Evolutionary conservation across 2,113 vertebrate genomes (phyloP).

Genomic region (Mesocricetus auratus): DNA sequence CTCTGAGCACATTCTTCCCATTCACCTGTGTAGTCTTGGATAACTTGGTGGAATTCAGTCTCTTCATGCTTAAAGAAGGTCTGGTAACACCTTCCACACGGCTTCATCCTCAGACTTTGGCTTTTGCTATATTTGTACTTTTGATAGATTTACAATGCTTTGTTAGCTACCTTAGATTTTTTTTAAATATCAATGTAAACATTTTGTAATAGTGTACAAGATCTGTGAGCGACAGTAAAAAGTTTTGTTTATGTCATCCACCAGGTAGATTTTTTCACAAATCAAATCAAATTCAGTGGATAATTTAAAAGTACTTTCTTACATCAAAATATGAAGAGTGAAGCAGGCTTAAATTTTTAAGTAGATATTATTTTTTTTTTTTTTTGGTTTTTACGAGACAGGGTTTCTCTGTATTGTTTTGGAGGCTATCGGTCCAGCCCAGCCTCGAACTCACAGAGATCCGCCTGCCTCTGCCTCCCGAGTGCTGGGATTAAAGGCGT

Average conservation of each 20-base stretch:
- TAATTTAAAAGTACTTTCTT: slow-evolving; percentile 30
- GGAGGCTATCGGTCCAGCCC: too few relatives aligned
- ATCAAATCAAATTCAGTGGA: not conserved
- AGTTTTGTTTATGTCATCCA: not conserved
- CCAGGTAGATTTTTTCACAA: not conserved
- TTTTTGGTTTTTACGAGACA: too few relatives aligned
- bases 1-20: not conserved
- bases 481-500: too few relatives aligned
- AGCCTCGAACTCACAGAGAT: too few relatives aligned
- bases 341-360: slow-evolving; percentile 22
- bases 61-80: not conserved
- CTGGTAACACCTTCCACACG: not conserved
- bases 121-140: not conserved
- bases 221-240: not conserved
- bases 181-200: slow-evolving; percentile 38
- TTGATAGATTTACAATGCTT: not conserved
- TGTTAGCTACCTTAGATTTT: not conserved
- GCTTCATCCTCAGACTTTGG: not conserved
- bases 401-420: too few relatives aligned
- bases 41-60: not conserved
- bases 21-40: not conserved
- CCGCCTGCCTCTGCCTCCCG: too few relatives aligned
- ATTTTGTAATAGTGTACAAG: not conserved
- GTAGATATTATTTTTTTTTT: too few relatives aligned
- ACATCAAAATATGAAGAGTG: not conserved